phyloP scores from a whole-genome alignment of 2,113 vertebrate genomes.

The Illadopsis cleaveri region DNA sequence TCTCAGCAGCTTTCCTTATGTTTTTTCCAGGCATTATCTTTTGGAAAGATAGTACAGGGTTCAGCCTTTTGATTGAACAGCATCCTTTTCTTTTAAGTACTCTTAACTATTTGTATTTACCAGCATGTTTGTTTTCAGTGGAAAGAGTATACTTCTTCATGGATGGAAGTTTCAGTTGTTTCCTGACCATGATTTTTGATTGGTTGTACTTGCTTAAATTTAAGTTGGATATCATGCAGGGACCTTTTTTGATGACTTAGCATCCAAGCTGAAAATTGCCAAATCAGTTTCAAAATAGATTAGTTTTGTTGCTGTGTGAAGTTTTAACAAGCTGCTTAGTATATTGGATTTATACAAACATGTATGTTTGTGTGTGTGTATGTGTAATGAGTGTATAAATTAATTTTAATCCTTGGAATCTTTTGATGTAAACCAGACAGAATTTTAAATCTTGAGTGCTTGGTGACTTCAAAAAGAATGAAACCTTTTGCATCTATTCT shows the following conservation, averaged over 20 bases:
- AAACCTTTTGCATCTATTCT: background rate
- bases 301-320: background rate
- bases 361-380: background rate
- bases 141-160: background rate
- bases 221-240: background rate
- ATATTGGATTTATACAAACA: background rate
- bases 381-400: background rate
- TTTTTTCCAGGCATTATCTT: background rate
- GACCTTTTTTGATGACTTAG: background rate
- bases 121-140: background rate
- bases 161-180: background rate
- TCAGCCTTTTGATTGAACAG: background rate
- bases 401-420: background rate
- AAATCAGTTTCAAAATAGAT: background rate
- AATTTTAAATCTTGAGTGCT: background rate
- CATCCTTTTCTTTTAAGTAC: background rate
- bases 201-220: background rate
- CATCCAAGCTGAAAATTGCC: background rate
- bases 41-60: background rate
- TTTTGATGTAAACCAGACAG: background rate
- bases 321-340: background rate
- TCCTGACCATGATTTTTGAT: background rate
- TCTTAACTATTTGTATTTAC: background rate
- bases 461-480: background rate
- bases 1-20: background rate